These are phyloP conservation scores for Pelecanoides urinatrix DNA, from an alignment of 2,113 vertebrate species.

Conservation along the genomic window DNA sequence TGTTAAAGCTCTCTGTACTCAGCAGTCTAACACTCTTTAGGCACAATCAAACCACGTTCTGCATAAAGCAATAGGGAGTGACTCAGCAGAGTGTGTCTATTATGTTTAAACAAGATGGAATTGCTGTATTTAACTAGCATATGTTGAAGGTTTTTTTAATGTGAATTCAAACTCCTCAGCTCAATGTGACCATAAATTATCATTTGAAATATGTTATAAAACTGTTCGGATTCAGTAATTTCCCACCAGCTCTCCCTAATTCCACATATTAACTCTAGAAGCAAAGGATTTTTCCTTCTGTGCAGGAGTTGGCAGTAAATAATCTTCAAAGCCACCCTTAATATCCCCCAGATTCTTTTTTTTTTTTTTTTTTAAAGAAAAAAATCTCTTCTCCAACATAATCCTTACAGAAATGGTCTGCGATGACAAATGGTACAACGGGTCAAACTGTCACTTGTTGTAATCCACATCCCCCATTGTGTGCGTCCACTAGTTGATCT, in stretches of 20 bases:
- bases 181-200: neutral
- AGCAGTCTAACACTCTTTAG: conserved; percentile 20
- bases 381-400: neutral
- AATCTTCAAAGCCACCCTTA: neutral
- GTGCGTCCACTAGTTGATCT: neutral
- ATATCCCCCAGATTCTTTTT: neutral
- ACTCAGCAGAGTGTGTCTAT: neutral
- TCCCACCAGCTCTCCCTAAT: neutral
- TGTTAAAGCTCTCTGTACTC: conserved; percentile 42
- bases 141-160: neutral
- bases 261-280: neutral
- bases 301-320: neutral
- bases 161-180: neutral
- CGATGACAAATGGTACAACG: neutral
- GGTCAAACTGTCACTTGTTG: neutral
- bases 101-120: neutral
- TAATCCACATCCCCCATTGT: too few species aligned
- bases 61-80: conserved; percentile 11
- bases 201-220: neutral
- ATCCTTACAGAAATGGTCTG: neutral
- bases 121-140: neutral
- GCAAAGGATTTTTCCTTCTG: neutral
- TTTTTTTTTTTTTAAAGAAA: too few species aligned
- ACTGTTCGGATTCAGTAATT: neutral
- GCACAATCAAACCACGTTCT: conserved; percentile 3